These are phyloP conservation scores for Hedychridium roseum DNA, from an alignment of 2,888 invertebrate genomes.

Conservation along the genomic window DNA sequence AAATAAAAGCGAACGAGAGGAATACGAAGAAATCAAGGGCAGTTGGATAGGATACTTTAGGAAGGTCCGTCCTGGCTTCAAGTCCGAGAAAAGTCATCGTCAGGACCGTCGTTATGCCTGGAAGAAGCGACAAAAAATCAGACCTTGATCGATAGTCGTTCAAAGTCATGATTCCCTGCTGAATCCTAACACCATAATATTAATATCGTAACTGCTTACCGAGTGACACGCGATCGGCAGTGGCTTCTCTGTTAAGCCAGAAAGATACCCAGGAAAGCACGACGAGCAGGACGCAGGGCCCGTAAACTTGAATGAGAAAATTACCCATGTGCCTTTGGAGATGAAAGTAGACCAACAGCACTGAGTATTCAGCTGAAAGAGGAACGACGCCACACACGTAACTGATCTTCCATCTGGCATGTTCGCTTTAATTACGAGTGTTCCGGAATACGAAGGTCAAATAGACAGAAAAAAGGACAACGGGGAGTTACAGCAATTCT, in stretches of 20 bases:
- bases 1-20: conserved; percentile 81
- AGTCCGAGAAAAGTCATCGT: conserved; percentile 86
- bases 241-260: conserved; percentile 86
- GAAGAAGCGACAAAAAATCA: no score
- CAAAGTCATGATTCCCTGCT: no score
- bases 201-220: conserved; percentile 65
- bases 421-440: no score
- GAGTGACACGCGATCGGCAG: conserved; percentile 81
- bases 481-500: no score
- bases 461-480: no score
- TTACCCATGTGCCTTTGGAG: conserved; percentile 86
- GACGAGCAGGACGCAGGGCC: conserved; percentile 83
- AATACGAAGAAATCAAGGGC: conserved; percentile 86
- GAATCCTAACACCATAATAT: not conserved
- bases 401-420: conserved; percentile 1
- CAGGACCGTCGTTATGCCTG: conserved; percentile 84
- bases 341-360: conserved; percentile 79
- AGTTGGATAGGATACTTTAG: conserved; percentile 87
- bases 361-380: conserved; percentile 72
- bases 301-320: conserved; percentile 86
- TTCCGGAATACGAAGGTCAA: no score
- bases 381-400: not conserved
- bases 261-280: conserved; percentile 89
- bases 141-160: no score
- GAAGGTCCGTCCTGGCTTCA: conserved; percentile 81